Evolutionary conservation across 1,140 invertebrate genomes (phyloP).

Genomic region (Megalonaias nervosa): DNA sequence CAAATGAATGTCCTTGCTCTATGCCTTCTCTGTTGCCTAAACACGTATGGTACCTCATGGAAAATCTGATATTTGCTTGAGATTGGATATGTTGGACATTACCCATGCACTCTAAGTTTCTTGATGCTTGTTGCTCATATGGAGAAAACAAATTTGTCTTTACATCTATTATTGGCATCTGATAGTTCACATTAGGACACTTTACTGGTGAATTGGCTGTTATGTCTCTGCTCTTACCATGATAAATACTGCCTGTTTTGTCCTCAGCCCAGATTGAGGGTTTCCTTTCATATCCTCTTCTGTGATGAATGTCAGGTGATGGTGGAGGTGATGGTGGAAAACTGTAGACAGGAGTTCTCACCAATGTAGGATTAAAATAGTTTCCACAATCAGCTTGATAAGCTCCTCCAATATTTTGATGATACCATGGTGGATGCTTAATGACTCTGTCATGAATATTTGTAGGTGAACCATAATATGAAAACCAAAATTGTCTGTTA

Average conservation of each 20-base stretch:
- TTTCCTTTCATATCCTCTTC: background rate
- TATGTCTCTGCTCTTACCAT: background rate
- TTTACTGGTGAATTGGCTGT: background rate
- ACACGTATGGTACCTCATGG: background rate
- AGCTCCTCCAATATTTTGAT: background rate
- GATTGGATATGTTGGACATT: conserved; percentile 5
- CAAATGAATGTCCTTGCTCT: too few species aligned
- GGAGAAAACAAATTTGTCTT: background rate
- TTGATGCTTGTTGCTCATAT: background rate
- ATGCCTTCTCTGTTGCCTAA: too few species aligned
- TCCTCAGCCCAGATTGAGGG: background rate
- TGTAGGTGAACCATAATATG: background rate
- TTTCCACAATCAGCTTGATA: background rate
- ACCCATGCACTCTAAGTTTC: background rate
- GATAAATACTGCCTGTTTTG: background rate
- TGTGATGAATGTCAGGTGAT: conserved; percentile 27
- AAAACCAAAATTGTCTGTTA: conserved; percentile 6
- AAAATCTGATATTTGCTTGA: conserved; percentile 7
- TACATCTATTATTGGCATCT: background rate
- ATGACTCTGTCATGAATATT: background rate
- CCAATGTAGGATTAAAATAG: background rate
- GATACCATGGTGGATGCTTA: background rate
- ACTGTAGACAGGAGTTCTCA: conserved; percentile 6
- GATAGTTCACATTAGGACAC: background rate
- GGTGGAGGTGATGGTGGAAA: conserved; percentile 47